Base-by-base conservation (phyloP, 2,888 invertebrate genomes). In the Nomada lathburiana region DNA sequence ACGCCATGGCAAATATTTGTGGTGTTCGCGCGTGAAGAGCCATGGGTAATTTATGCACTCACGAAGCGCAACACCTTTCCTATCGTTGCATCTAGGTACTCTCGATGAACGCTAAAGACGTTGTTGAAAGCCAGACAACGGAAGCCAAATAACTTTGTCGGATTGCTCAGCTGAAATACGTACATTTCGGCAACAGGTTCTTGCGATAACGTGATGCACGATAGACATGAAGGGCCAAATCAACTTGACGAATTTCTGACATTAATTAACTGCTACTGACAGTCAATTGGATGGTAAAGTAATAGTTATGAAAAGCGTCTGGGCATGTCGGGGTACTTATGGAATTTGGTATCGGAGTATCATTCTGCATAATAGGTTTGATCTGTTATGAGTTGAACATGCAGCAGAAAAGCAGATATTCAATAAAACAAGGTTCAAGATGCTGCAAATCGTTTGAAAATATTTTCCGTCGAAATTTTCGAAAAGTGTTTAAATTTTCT, bases 1-100 rank as follows among this genome's bases (percentile, higher is more conserved):
- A 77, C 79, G 75, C 70, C 75, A 77, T 69, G 72, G 76, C 55
- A 83, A 85, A 86, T 80, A 85, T 88, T 88, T 85, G 76, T 76
- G 76, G 82, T 78, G 68, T 83, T 81, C 72, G 75, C 70, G 80
- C 82, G 76, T 73, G 70, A 84, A 84, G 81, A 73, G 80, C 69
- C 36, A 55, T n/a, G 79, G 80, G 63, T 80, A 84, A 86, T 87
- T 83, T 84, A 85, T 82, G 82, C 81, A 80, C 74, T 84, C 71
- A 74, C 67, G 73, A 64, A 36, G 67, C 78, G 76, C 82, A 82
- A 85, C 82, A 80, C 71, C 71, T 76, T 53, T 52, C 64, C 53
- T 80, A 79, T 85, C 76, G 71, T 82, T 82, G 82, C 59, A 74
- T 76, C 79, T 69, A 70, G 69, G 42, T 64, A 11, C 42, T 57